Evolutionary conservation across 2,113 vertebrate genomes (phyloP).

Genomic region (Drymodes brunneopygia): DNA sequence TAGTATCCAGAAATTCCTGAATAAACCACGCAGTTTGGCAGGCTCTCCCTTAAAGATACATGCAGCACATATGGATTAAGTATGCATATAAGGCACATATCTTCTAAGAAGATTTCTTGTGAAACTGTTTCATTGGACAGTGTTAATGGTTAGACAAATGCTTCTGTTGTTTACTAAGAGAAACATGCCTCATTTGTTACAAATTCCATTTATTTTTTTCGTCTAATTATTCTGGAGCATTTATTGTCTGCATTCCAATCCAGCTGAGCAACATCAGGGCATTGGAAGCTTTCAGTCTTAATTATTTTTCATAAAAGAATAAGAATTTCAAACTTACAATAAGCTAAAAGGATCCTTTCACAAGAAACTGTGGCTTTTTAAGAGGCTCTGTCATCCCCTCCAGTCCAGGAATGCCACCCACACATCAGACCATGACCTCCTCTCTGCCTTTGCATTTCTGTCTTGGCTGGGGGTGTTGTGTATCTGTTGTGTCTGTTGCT

Average conservation of each 20-base stretch:
- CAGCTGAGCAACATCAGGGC: background rate
- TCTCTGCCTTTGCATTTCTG: constrained; percentile 28
- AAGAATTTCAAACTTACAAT: background rate
- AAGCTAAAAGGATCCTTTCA: constrained; percentile 12
- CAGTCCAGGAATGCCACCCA: background rate
- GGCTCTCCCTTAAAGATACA: background rate
- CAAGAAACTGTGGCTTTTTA: background rate
- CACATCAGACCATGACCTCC: background rate
- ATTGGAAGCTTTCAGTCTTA: background rate
- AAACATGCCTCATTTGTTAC: background rate
- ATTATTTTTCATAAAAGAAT: background rate
- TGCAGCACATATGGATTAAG: background rate
- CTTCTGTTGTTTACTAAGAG: constrained; percentile 7
- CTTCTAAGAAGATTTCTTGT: background rate
- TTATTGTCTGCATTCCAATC: background rate
- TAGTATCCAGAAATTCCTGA: background rate
- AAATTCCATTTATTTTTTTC: background rate
- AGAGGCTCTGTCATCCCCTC: background rate
- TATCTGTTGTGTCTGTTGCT: background rate
- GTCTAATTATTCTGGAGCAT: background rate
- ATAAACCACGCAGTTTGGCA: background rate
- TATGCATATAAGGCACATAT: background rate
- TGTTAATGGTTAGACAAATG: background rate
- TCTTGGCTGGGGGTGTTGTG: background rate
- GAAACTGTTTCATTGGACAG: background rate